phyloP scores from a whole-genome alignment of 1,140 invertebrate species.

The Aphaenogaster rudis region DNA sequence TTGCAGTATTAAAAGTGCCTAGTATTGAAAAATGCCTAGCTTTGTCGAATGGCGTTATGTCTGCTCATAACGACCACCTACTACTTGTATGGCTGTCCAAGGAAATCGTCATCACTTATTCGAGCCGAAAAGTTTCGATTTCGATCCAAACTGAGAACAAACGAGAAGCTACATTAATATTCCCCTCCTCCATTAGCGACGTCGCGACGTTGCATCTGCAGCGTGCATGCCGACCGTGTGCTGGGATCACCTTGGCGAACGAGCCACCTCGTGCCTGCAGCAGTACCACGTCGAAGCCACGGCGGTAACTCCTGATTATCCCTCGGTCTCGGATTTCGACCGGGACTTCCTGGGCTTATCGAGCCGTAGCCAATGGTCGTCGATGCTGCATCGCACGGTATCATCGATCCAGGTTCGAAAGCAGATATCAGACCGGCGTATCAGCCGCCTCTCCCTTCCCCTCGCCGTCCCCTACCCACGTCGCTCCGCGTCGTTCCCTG shows the following conservation, averaged over 20 bases:
- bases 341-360: slow-evolving; percentile 67
- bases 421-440: slow-evolving; percentile 77
- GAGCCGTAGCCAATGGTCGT: slow-evolving; percentile 69
- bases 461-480: neutral
- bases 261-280: slow-evolving; percentile 9
- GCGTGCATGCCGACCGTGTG: neutral
- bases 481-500: slow-evolving; percentile 36
- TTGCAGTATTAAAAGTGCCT: neutral
- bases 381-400: slow-evolving; percentile 65
- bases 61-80: slow-evolving; percentile 15
- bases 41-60: neutral
- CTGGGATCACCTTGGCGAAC: slow-evolving; percentile 18
- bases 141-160: neutral
- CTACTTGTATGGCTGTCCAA: slow-evolving; percentile 20
- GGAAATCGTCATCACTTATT: slow-evolving; percentile 14
- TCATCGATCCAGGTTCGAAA: slow-evolving; percentile 78
- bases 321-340: slow-evolving; percentile 63
- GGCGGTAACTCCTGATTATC: slow-evolving; percentile 65
- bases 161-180: neutral
- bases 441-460: slow-evolving; percentile 40
- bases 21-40: neutral
- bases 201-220: neutral
- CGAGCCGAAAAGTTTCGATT: neutral
- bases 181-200: neutral
- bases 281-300: slow-evolving; percentile 45